Evolutionary conservation across 2,797 vertebrate species (phyloP).

Genomic region (Chelonia mydas): DNA sequence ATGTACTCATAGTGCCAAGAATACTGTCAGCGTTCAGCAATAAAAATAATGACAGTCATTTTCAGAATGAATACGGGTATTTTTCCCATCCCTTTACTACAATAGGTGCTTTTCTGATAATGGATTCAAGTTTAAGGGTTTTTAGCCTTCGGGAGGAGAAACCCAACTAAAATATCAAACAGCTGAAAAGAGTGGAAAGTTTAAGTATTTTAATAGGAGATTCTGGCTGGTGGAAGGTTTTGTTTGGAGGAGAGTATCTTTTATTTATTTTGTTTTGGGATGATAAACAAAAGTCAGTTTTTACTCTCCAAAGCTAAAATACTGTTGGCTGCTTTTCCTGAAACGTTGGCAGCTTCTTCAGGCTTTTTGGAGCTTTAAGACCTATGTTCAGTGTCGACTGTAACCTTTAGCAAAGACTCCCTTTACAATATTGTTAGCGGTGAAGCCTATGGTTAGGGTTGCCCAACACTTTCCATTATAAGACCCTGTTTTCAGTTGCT

Average conservation of each 20-base stretch:
- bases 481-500: constrained; percentile 35
- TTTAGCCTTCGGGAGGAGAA: not conserved
- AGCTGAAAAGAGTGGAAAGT: not conserved
- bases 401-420: not conserved
- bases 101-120: not conserved
- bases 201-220: not conserved
- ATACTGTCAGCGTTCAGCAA: not conserved
- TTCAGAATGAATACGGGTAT: constrained; percentile 21
- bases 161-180: not conserved
- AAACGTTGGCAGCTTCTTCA: constrained; percentile 24
- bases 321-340: not conserved
- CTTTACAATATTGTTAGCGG: constrained; percentile 4
- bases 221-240: not conserved
- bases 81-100: not conserved
- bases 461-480: constrained; percentile 48
- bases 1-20: not conserved
- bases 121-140: not conserved
- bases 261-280: not conserved
- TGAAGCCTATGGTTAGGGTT: not conserved
- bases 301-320: not conserved
- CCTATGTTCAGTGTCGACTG: not conserved
- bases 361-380: not conserved
- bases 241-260: fast-evolving
- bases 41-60: constrained; percentile 4
- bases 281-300: not conserved